These are phyloP conservation scores for Rhagoletis pomonella DNA, from an alignment of 1,140 invertebrate genomes.

Conservation along the genomic window DNA sequence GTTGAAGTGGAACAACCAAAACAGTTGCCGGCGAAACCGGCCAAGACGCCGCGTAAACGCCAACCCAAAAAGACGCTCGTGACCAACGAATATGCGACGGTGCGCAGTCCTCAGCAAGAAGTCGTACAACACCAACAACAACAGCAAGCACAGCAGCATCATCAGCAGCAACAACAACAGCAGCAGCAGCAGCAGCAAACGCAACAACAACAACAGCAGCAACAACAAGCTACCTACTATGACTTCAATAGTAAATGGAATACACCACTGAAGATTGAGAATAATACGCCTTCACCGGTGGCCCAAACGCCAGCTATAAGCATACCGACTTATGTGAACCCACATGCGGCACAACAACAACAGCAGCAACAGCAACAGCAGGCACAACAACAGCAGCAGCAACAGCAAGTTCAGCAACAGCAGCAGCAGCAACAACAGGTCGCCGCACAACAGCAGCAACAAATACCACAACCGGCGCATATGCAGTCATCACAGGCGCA, in stretches of 20 bases:
- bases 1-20: slow-evolving; percentile 66
- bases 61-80: slow-evolving; percentile 72
- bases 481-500: slow-evolving; percentile 72
- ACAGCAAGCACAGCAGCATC: slow-evolving; percentile 49
- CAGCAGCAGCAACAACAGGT: slow-evolving; percentile 59
- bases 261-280: slow-evolving; percentile 70
- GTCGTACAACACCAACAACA: slow-evolving; percentile 65
- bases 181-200: slow-evolving; percentile 65
- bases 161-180: slow-evolving; percentile 61
- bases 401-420: slow-evolving; percentile 63
- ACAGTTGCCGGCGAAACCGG: slow-evolving; percentile 66
- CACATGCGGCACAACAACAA: slow-evolving; percentile 67
- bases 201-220: slow-evolving; percentile 66
- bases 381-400: slow-evolving; percentile 61
- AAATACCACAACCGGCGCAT: slow-evolving; percentile 70
- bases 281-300: slow-evolving; percentile 69
- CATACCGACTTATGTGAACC: slow-evolving; percentile 73
- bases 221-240: slow-evolving; percentile 70
- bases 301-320: slow-evolving; percentile 64
- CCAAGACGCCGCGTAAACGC: slow-evolving; percentile 71
- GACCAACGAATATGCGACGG: slow-evolving; percentile 67
- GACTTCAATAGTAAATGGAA: slow-evolving; percentile 73
- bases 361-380: slow-evolving; percentile 66
- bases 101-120: slow-evolving; percentile 64
- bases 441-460: slow-evolving; percentile 65